Base-by-base conservation (phyloP, 2,888 invertebrate genomes). In the Nomada ruficornis region DNA sequence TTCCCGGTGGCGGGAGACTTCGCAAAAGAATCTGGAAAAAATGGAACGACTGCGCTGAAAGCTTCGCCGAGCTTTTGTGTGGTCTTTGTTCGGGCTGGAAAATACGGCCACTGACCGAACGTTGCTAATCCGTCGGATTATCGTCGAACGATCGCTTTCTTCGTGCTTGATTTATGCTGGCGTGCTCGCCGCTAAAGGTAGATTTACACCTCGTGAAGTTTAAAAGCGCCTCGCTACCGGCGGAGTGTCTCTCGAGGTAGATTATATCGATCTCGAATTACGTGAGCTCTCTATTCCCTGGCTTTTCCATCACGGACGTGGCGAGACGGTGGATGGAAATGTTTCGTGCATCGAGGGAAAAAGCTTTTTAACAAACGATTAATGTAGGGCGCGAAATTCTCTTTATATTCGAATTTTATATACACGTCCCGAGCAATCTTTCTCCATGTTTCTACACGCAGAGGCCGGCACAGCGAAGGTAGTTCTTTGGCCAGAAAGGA, bases 71-170 rank as follows among this genome's bases (percentile, higher is more conserved):
- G 47, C 62, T 63, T n/a, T 57, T 62, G 7, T 1, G 57, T 15
- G 55, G 57, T 65, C 78, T 82, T 85, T 73, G 55, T 80, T 77
- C 62, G 65, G 3, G 23, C 44, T 69, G 57, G 52, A 75, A 80
- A 77, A 80, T 80, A 83, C 54, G 59, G 54, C 15, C 57, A 36
- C 71, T 70, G 83, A 82, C 86, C 86, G 88, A 89, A 89, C 85
- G 82, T 72, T 65, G 81, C 87, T 89, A 90, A 90, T 91, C 89
- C 87, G 78, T 20, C 80, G 87, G 84, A 86, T 88, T 89, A 90
- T 88, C 87, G 70, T 75, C 82, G 86, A 80, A 84, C 85, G 87
- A 90, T 89, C 87, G 88, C 83, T 77, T 87, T 87, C 87, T 87
- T 89, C 86, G 79, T 72, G 87, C 67, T 86, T 90, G 88, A 89